Evolutionary conservation across 2,797 vertebrate genomes (phyloP), one percentile per base, ranked within the genome.

Genomic region (Arnoldichthys spilopterus): DNA sequence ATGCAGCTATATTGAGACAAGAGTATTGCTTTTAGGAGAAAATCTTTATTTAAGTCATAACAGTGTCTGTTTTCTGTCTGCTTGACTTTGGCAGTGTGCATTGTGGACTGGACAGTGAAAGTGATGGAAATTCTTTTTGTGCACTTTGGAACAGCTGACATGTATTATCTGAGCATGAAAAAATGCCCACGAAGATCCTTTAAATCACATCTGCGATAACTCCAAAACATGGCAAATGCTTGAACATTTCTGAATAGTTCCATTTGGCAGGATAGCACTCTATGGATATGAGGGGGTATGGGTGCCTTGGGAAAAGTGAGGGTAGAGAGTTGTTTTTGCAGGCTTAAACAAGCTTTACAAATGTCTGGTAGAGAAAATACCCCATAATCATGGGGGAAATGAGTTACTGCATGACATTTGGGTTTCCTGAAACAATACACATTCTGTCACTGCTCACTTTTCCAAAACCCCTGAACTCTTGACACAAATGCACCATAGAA

Each of bases 361-460:
- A 77, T 73, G 70, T 81, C 69, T 81, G 69, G 69, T 81, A 68
- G 58, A 59, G 51, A 79, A 79, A 82, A 77, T 79, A 84, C 64
- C 64, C 77, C 58, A 77, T 70, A 74, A 72, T 79, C 64, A 82
- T 45, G 61, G 78, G 66, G 76, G 74, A 83, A 83, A 78, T 78
- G 72, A 78, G 45, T 76, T 76, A 83, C 67, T 68, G 62, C 58
- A 62, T 74, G 77, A 79, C 66, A 82, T 79, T 72, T 74, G 54
- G 62, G 77, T 79, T 84, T 84, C 45, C 83, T 74, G 51, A 76
- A 82, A 82, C 80, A 77, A 59, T 71, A 72, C 49, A 73, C 76
- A 76, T 70, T 70, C 49, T 71, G 70, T 69, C 45, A 73, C 22
- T 63, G 66, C 74, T 71, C 40, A 80, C 51, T 40, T 28, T 56